Conservation (phyloP, 2,888 invertebrate genomes). For the Epinotia ramella region DNA sequence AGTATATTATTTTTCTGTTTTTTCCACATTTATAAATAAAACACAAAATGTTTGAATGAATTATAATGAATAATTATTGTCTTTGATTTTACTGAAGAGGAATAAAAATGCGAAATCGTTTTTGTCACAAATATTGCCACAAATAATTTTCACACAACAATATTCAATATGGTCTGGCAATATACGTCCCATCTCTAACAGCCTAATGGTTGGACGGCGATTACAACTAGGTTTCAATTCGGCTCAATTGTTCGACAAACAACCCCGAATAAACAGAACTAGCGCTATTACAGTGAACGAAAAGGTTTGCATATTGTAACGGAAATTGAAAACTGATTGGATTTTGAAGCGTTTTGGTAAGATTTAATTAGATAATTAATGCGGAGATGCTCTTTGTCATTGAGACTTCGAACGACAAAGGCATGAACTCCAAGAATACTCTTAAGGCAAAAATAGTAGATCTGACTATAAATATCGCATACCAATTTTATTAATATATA, state of each 20-base stretch:
- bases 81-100: too few species aligned
- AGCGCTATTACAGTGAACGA: slow-evolving; percentile 28
- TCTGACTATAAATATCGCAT: too few species aligned
- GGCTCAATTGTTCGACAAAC: slow-evolving; percentile 39
- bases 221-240: slow-evolving; percentile 44
- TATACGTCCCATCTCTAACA: slow-evolving; percentile 14
- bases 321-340: slow-evolving; percentile 8
- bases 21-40: too few species aligned
- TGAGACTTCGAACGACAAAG: too few species aligned
- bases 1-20: too few species aligned
- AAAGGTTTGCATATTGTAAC: slow-evolving; percentile 25
- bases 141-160: neutral
- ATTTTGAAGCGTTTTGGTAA: neutral
- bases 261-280: slow-evolving; percentile 20
- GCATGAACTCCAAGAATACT: too few species aligned
- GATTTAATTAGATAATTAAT: neutral
- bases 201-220: slow-evolving; percentile 27
- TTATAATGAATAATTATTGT: too few species aligned
- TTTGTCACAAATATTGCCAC: neutral
- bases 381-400: neutral
- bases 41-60: too few species aligned
- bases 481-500: too few species aligned
- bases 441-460: too few species aligned
- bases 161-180: neutral
- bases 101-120: neutral